These are phyloP conservation scores for Mobula birostris DNA, from an alignment of 2,113 vertebrate genomes.

Conservation along the genomic window DNA sequence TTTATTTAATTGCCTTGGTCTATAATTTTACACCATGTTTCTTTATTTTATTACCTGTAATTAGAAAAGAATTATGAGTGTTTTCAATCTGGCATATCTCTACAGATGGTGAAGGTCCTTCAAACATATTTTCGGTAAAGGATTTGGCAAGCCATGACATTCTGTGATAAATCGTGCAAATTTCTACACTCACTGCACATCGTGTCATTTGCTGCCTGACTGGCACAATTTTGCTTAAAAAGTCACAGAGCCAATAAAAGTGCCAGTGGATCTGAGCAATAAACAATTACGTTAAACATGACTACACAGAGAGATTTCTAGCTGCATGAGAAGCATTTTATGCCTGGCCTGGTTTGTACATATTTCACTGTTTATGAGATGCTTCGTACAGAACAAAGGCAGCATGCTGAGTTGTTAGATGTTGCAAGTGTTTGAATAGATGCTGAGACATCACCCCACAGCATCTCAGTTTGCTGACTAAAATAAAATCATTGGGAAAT, in stretches of 20 bases:
- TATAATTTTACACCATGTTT: background rate
- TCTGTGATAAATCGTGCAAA: conserved; percentile 13
- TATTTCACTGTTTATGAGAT: conserved; percentile 15
- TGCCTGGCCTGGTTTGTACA: conserved; percentile 16
- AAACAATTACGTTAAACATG: conserved; percentile 25
- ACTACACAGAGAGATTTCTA: conserved; percentile 25
- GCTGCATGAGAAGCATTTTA: conserved; percentile 7
- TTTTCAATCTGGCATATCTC: background rate
- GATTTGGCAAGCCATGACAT: background rate
- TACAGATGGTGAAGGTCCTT: background rate
- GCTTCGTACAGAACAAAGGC: conserved; percentile 4
- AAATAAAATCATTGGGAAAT: background rate
- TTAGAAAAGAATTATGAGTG: background rate
- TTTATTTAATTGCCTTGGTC: background rate
- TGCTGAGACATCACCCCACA: background rate
- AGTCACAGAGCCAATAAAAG: conserved; percentile 20
- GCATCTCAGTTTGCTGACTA: background rate
- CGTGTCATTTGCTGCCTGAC: conserved; percentile 23
- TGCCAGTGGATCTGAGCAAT: conserved; percentile 15
- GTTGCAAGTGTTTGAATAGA: background rate
- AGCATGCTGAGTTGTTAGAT: background rate
- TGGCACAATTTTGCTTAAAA: conserved; percentile 19
- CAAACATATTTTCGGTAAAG: background rate
- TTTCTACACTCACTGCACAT: conserved; percentile 1
- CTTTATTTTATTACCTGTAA: background rate